Base-by-base conservation (phyloP, 2,888 invertebrate species). In the Melinaea menophilus region DNA sequence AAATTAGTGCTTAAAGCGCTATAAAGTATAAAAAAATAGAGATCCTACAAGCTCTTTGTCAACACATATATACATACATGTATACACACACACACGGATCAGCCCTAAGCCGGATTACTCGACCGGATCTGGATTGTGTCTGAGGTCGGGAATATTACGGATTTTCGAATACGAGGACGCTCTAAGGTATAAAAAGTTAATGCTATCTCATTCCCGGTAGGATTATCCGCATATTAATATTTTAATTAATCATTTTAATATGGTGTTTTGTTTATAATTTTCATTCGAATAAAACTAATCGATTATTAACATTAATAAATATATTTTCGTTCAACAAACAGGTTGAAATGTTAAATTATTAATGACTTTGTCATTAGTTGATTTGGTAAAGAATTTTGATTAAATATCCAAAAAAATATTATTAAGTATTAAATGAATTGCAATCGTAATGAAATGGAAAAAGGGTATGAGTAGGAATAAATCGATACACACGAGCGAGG, bases 91-190 rank as follows among this genome's bases (percentile, higher is more conserved):
- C 61, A 61, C 72, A 75, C 72, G 84, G 85, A 88, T 87, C 80
- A 86, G 80, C 75, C 80, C 79, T 87, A 85, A 89, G 87, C 86
- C 86, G 87, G 88, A 89, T 89, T 88, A 89, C 78, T 79, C 79
- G 83, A 80, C 86, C 85, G 81, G 82, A 88, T 88, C 80, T 80
- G 82, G 81, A 79, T 82, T 73, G 70, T 73, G 72, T 69, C 67
- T 66, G 73, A 81, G 84, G 82, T 84, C 80, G 82, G 72, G 75
- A 77, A 82, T 86, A 83, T 84, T 84, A 81, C 76, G 78, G 82
- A 81, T 82, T 79, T 81, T 69, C 70, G 68, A 63, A 66, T 67
- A 64, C 68, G 61, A 67, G 51, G 56, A 31, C 51, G 31, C 51
- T 61, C 54, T 60, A 55, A 62, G 48, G 51, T 62, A 59, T 22